Base-by-base conservation (phyloP, 1,140 invertebrate species). In the Drosophila repletoides region DNA sequence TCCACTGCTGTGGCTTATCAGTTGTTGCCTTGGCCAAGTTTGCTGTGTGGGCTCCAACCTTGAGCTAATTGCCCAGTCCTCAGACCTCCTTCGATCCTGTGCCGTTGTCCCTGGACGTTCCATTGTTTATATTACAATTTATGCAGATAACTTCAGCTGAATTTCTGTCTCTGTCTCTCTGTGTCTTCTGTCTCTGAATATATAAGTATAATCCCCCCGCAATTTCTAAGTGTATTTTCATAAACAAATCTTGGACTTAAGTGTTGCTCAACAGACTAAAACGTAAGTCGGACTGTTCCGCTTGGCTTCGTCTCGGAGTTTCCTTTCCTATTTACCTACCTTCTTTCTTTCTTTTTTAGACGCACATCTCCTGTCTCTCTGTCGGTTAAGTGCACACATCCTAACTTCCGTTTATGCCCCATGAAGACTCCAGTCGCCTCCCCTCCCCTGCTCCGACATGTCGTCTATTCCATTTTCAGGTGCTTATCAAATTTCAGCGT, bases 401-500 rank as follows among this genome's bases (percentile, higher is more conserved):
- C 46, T 61, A 10, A 49, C 46, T 56, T 53, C 56, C 38, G 46
- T 53, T 63, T 43, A 24, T 55, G 15, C 34, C 34, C 9, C 14
- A 10, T 21, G 17, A 26, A 28, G 26, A 43, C 43, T n/a, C n/a
- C n/a, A n/a, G 24, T 43, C 33, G 45, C 33, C 45, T 19, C 15
- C 33, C 4, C 12, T 14, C 4, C 17, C 15, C 24, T 19, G 51
- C 24, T 40, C 14, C 31, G 5, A 24, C 31, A 21, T 46, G 68
- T 48, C 31, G 60, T 19, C 60, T 26, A 12, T 33, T 36, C 46
- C 38, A 26, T 64, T 69, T 75, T 49, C 58, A 53, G 58, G 24
- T 17, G 15, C 9, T 28, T 65, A 59, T 70, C 40, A 59, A 55
- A 21, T 63, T 68, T 52, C 63, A 67, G 29, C 55, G 15, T 34